Evolutionary conservation across 37 sponge, comb jelly and placozoan genomes (phyloP).

Genomic region (Ephydatia muelleri): DNA sequence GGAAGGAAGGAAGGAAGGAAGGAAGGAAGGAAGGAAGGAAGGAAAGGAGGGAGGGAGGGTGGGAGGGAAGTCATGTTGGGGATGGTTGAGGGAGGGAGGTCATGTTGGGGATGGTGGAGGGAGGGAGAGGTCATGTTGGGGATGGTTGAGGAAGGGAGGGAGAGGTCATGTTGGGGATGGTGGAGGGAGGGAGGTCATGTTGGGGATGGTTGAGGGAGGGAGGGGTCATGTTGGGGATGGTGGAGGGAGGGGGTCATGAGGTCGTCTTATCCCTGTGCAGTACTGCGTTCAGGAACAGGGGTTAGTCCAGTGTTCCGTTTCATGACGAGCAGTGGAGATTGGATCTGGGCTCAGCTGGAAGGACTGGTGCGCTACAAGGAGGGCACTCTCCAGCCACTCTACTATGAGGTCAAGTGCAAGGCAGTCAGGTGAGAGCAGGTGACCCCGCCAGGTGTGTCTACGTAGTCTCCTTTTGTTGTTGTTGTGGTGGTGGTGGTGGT

Average conservation of each 20-base stretch:
- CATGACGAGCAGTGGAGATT: conserved; percentile 59
- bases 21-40: conserved; percentile 1
- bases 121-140: not conserved
- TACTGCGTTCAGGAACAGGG: conserved; percentile 52
- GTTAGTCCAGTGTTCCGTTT: conserved; percentile 69
- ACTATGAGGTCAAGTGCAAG: conserved; percentile 40
- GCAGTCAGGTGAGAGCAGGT: conserved; percentile 45
- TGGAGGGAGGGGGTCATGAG: not conserved
- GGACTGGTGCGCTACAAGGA: conserved; percentile 48
- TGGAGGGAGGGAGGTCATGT: conserved; percentile 3
- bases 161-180: conserved; percentile 17
- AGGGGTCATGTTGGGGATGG: too few relatives aligned
- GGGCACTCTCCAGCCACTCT: conserved; percentile 39
- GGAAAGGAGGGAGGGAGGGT: conserved; percentile 12
- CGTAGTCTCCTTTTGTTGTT: not conserved
- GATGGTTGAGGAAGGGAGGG: conserved; percentile 10
- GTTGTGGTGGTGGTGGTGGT: conserved; percentile 2
- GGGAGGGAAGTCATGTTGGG: too few relatives aligned
- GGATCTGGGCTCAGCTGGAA: conserved; percentile 77
- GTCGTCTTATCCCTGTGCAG: conserved; percentile 1
- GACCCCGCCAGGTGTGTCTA: not conserved
- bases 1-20: conserved; percentile 4
- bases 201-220: conserved; percentile 2
- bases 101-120: not conserved
- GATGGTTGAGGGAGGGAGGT: conserved; percentile 29